Base-by-base conservation (phyloP, 2,113 vertebrate genomes). In the Tragelaphus buxtoni region DNA sequence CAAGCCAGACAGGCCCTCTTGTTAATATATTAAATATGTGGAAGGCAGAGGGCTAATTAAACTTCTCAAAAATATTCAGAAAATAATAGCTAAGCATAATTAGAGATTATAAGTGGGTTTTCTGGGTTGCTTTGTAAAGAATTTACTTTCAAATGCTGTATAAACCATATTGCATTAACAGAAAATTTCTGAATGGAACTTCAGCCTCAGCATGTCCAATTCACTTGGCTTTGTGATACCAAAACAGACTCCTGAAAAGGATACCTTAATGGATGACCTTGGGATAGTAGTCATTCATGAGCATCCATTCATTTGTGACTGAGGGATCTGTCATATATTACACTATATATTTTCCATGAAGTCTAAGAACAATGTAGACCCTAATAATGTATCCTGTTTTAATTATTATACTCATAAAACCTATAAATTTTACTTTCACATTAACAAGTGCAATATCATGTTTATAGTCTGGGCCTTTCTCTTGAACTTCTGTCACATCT, bases 131-230 rank as follows among this genome's bases (percentile, higher is more conserved):
- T 89, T 49, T 93, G 63, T 84, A 86, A 89, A 95, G 13, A 91
- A 96, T 58, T 93, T 49, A 74, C n/a, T 93, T 94, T 65, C 26
- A 92, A 12, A 47, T 60, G 85, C 61, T 90, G 65, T 53, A 88
- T 47, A 79, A 90, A 69, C 1, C 14, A 55, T 65, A 55, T 7
- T 39, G 24, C 30, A 30, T 72, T 47, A 93, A 96, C 10, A 92
- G 79, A 74, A 83, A 65, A 18, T 30, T 80, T 88, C 35, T 1
- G 79, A 47, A 79, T 79, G 53, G 26, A 74, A 83, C n/a, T 83
- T 65, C 9, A 83, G 51, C 5, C 12, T 91, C 58, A 76, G 39
- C 13, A 45, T 55, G 42, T 58, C 4, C 4, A 9, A 39, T 35
- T 13, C n/a, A 58, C 2, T 56, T 47, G 42, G 39, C 10, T 39